A percentile compares a stretch with the other conserved stretches of the same genome.
phyloP scores from a whole-genome alignment of 2,113 vertebrate genomes.

The Dascyllus trimaculatus region DNA sequence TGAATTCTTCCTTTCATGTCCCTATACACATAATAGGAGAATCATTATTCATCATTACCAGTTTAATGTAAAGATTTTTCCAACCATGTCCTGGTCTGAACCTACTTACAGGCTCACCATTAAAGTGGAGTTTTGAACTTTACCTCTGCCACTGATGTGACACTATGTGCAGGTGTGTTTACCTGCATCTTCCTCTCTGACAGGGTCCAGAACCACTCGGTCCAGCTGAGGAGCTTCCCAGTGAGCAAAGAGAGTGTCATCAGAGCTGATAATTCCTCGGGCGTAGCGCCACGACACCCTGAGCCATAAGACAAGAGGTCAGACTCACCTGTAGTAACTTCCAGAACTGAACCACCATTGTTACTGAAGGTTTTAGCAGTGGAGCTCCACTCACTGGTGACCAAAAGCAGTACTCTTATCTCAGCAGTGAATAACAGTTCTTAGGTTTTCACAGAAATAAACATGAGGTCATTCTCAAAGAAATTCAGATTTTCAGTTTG shows the following conservation, averaged over 20 bases:
- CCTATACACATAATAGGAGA: no score
- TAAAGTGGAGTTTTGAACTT: neutral
- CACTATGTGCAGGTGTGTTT: slow-evolving; percentile 75
- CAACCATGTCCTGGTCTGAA: no score
- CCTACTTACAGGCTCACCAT: neutral
- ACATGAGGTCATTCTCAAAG: no score
- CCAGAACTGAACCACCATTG: no score
- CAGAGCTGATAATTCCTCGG: slow-evolving; percentile 87
- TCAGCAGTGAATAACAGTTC: no score
- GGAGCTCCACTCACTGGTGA: no score
- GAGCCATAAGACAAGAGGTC: neutral
- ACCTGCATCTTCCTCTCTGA: slow-evolving; percentile 85
- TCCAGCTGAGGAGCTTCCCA: slow-evolving; percentile 55
- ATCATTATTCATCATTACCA: neutral
- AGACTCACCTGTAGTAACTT: neutral
- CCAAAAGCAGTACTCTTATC: no score
- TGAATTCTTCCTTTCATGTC: no score
- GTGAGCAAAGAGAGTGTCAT: slow-evolving; percentile 82
- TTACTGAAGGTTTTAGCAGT: no score
- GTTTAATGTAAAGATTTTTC: neutral
- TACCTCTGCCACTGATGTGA: no score
- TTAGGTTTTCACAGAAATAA: no score
- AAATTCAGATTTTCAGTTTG: no score
- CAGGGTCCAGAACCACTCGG: slow-evolving; percentile 75
- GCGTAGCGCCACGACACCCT: slow-evolving; percentile 87